These are phyloP conservation scores for Latrodectus geometricus DNA, from an alignment of 1,140 invertebrate species.

Conservation along the genomic window DNA sequence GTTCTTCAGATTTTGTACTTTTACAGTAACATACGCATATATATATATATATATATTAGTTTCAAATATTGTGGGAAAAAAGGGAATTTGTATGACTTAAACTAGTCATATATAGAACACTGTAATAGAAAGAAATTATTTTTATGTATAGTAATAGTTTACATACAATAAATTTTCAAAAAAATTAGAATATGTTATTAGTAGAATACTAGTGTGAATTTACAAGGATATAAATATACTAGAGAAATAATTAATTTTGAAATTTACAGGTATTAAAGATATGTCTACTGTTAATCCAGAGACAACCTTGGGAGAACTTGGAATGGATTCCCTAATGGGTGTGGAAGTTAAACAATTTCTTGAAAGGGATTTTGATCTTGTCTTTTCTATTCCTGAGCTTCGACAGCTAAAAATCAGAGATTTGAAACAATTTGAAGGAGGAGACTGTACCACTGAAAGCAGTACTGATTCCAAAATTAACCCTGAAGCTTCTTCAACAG, in stretches of 20 bases:
- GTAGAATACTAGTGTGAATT: too few relatives aligned
- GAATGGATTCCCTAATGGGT: conserved; percentile 98
- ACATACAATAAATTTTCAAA: too few relatives aligned
- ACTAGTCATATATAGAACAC: too few relatives aligned
- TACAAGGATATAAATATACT: too few relatives aligned
- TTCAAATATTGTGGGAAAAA: too few relatives aligned
- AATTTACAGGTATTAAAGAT: conserved; percentile 83
- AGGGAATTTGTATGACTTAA: too few relatives aligned
- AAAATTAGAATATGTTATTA: too few relatives aligned
- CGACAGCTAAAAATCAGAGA: conserved; percentile 81
- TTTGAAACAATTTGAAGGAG: conserved; percentile 76
- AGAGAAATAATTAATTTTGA: neutral
- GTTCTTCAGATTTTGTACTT: too few relatives aligned
- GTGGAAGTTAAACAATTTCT: conserved; percentile 97
- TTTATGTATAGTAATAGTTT: too few relatives aligned
- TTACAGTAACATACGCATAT: too few relatives aligned
- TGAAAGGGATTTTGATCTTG: conserved; percentile 90
- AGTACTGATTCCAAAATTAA: conserved; percentile 46
- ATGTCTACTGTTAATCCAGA: conserved; percentile 79
- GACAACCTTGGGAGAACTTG: conserved; percentile 87
- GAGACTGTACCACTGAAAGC: neutral
- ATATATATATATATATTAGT: too few relatives aligned
- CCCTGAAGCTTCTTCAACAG: neutral
- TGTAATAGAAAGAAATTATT: too few relatives aligned
- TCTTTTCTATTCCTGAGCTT: conserved; percentile 90